These are phyloP conservation scores for Zoanthus solanderi DNA, from an alignment of 92 coral and sea anemone genomes.

Conservation along the genomic window DNA sequence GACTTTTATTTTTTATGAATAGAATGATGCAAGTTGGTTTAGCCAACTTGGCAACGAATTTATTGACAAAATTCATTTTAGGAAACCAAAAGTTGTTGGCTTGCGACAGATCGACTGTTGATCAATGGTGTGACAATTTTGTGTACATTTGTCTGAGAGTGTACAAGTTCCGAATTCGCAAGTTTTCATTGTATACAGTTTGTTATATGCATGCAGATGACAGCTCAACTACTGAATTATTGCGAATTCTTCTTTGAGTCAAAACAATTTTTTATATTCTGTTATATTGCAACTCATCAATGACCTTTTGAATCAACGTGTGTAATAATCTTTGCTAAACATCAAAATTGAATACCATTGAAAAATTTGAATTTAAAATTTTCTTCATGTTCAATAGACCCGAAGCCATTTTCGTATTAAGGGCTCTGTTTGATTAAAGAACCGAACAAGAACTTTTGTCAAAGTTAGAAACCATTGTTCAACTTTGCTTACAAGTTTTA, in stretches of 20 bases:
- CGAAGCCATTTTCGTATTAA: slow-evolving; percentile 27
- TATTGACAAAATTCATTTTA: not conserved
- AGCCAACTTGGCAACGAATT: not conserved
- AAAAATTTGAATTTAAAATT: slow-evolving; percentile 51
- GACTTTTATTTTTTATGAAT: not conserved
- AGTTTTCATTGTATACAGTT: no score
- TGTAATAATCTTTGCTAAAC: slow-evolving; percentile 47
- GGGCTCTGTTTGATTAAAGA: slow-evolving; percentile 29
- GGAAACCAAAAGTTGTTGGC: slow-evolving; percentile 2
- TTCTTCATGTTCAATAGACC: slow-evolving; percentile 32
- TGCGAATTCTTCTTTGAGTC: slow-evolving; percentile 26
- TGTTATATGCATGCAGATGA: not conserved
- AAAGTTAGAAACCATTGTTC: not conserved
- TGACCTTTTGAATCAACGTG: not conserved
- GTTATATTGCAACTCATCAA: slow-evolving; percentile 30
- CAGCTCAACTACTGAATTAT: slow-evolving; percentile 14
- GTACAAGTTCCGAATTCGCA: slow-evolving; percentile 22
- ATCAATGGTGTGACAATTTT: slow-evolving; percentile 26
- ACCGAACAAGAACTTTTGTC: not conserved
- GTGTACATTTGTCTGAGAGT: slow-evolving; percentile 33
- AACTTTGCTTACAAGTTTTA: not conserved
- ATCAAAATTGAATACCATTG: slow-evolving; percentile 41
- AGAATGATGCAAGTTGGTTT: not conserved
- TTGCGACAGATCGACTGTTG: slow-evolving; percentile 12
- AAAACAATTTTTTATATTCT: slow-evolving; percentile 20